Evolutionary conservation across 2,888 invertebrate species (phyloP), one percentile per base, ranked within the genome.

Genomic region (Philereme vetulata): DNA sequence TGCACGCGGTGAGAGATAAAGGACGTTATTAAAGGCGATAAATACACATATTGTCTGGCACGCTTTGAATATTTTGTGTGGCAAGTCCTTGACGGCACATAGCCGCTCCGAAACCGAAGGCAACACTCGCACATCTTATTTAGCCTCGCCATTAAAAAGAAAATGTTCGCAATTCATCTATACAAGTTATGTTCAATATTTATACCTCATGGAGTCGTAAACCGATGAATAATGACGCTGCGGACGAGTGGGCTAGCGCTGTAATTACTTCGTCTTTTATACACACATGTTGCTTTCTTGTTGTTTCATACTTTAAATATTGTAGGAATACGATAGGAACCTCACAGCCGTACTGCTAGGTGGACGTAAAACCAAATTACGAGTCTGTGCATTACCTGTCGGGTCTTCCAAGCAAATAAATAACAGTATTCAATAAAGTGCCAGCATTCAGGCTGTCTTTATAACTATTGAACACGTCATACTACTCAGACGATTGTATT

Each of bases 111-210:
- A 82, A 84, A 78, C 82, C 79, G 74, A 78, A 82, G 74, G 84
- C 81, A 72, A 80, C 77, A 81, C 86, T 82, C 82, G 85, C 82
- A 86, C 88, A 85, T 86, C 86, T 84, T 88, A 86, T 90, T 90
- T 88, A 88, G 84, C 83, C 85, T 85, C 84, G 84, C 85, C 88
- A 92, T 90, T 90, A 92, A 91, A 90, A 90, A 88, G 87, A 84
- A 91, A 90, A 91, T 90, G 89, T 92, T 90, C 88, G 91, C 91
- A 88, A 90, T 90, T 80, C 88, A 86, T 86, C 89, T 90, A 90
- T 90, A 91, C 90, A 88, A 87, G 87, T 85, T 81, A 85, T 86
- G 86, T 90, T 91, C 90, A 90, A 90, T 90, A 91, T 91, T 92
- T 92, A 92, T 91, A 92, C 88, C 90, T 90, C 85, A 88, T 86